phyloP scores from a whole-genome alignment of 2,113 vertebrate species.

The Xenopus laevis region DNA sequence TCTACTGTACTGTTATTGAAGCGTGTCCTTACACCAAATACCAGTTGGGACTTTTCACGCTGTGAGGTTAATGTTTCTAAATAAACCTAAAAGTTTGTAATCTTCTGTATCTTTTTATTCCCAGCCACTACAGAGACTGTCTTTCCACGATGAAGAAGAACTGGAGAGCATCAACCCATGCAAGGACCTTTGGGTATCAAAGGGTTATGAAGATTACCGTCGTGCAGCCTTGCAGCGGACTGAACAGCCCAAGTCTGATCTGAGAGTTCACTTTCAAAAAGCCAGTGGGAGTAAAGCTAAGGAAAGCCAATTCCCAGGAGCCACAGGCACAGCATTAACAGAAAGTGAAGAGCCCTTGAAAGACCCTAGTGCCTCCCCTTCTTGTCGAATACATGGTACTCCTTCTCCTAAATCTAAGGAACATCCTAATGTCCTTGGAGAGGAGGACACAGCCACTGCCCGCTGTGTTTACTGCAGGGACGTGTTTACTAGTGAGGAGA shows the following conservation, averaged over 20 bases:
- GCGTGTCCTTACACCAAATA: too few species aligned
- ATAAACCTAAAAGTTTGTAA: too few species aligned
- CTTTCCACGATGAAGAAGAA: slow-evolving; percentile 74
- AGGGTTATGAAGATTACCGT: slow-evolving; percentile 86
- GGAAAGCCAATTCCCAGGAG: slow-evolving; percentile 45
- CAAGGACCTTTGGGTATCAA: slow-evolving; percentile 79
- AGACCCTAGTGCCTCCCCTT: slow-evolving; percentile 51
- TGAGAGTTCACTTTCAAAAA: slow-evolving; percentile 77
- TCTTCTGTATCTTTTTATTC: slow-evolving; percentile 50
- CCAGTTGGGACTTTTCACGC: too few species aligned
- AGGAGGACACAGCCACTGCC: slow-evolving; percentile 53
- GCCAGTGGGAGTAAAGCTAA: slow-evolving; percentile 56
- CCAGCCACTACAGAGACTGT: slow-evolving; percentile 69
- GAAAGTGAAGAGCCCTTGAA: slow-evolving; percentile 54
- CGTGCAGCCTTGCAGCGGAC: slow-evolving; percentile 65
- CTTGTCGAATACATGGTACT: slow-evolving; percentile 39
- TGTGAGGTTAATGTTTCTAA: too few species aligned
- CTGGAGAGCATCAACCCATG: slow-evolving; percentile 73
- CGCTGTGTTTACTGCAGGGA: slow-evolving; percentile 89
- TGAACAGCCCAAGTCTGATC: slow-evolving; percentile 64
- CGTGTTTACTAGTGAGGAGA: slow-evolving; percentile 79
- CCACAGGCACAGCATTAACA: slow-evolving; percentile 48
- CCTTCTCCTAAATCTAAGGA: slow-evolving; percentile 42
- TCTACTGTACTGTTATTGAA: too few species aligned
- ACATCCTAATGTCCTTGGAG: slow-evolving; percentile 32